Base-by-base conservation (phyloP, 1,140 invertebrate genomes). In the Hyposmocoma kahamanoa region DNA sequence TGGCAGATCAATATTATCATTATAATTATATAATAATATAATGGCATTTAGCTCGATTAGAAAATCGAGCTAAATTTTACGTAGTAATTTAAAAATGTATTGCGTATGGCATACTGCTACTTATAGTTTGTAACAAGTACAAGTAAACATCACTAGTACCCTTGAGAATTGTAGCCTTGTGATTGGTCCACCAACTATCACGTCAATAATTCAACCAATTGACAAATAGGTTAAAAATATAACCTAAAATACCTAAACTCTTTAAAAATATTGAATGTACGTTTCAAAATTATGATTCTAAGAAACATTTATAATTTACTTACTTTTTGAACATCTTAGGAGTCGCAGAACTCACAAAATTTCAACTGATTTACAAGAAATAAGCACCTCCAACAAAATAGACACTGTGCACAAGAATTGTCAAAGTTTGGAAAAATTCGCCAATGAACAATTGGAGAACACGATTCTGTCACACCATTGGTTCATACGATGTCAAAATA, bases 251-350 rank as follows among this genome's bases (percentile, higher is more conserved):
- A 13, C 4, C 8, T 2, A 36, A 36, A 2, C 1, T 36, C 2
- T 36, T n/a, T 15, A 36, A 15, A 2, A 17, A 15, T n/a, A n/a
- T n/a, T n/a, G n/a, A n/a, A n/a, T n/a, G 4, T 15, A 17, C 30
- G 15, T n/a, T n/a, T 13, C n/a, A 36, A 36, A 15, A 36, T 6
- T n/a, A 36, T 13, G 2, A 17, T 36, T 2, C 15, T 15, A 3
- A 13, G 3, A 10, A 36, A n/a, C 8, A 36, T 2, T 2, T 36
- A 36, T 15, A 36, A 17, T 36, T 11, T 46, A 82, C 79, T 79
- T 70, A 83, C 79, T 83, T 83, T 62, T 83, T 83, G 55, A 83
- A 83, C 79, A 83, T 83, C 42, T 56, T 77, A 68, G 34, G 48
- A 24, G 24, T 39, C 52, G 3, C 11, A 36, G 18, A 17, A 15